These are phyloP conservation scores for Athripsodes cinereus DNA, from an alignment of 2,888 invertebrate species.

Conservation along the genomic window DNA sequence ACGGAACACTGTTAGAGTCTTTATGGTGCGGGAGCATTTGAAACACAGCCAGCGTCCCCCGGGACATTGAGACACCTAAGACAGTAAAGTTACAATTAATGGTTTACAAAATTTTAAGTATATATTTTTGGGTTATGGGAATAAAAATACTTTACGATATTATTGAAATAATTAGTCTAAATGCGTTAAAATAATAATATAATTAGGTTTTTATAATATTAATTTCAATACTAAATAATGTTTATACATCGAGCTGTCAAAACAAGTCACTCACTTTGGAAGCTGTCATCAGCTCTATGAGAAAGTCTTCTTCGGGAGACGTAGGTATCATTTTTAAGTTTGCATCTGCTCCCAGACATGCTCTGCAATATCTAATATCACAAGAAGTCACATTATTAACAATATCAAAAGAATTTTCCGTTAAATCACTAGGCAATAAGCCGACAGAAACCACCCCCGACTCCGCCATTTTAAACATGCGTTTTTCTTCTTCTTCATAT, in stretches of 20 bases:
- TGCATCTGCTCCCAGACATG: background rate
- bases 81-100: background rate
- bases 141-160: too few species aligned
- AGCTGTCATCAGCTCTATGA: slow-evolving; percentile 2
- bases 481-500: too few species aligned
- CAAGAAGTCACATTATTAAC: background rate
- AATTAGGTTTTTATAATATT: background rate
- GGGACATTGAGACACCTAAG: background rate
- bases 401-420: background rate
- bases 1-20: background rate
- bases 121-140: background rate
- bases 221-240: background rate
- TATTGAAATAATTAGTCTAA: too few species aligned
- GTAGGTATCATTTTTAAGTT: background rate
- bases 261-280: background rate
- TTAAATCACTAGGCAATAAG: background rate
- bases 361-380: background rate
- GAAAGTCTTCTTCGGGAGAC: background rate
- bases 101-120: background rate
- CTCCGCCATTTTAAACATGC: background rate
- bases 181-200: too few species aligned
- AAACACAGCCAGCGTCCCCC: background rate
- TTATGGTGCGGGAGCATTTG: background rate
- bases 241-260: background rate
- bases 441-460: background rate